phyloP scores from a whole-genome alignment of 1,140 invertebrate species.

The Meloidogyne floridensis region DNA sequence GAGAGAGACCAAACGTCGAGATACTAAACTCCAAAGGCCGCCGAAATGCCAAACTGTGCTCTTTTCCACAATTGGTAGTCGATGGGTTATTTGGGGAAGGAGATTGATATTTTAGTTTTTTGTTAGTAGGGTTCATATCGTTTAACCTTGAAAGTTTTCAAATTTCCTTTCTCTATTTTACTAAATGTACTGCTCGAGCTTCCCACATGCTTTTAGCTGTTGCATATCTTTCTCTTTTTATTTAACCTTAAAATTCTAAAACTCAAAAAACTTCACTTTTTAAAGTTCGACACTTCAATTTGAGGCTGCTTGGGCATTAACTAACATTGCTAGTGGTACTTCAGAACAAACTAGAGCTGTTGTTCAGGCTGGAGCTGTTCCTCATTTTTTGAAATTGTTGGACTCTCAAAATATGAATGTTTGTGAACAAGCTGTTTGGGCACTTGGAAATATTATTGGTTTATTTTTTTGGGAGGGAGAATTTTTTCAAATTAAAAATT shows the following conservation, averaged over 20 bases:
- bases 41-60: no score
- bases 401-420: slow-evolving; percentile 90
- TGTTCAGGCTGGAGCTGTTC: slow-evolving; percentile 87
- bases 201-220: no score
- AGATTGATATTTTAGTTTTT: no score
- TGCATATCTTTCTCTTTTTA: no score
- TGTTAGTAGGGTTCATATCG: no score
- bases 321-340: slow-evolving; percentile 97
- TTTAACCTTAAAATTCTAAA: slow-evolving; percentile 9
- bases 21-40: no score
- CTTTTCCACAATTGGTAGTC: no score
- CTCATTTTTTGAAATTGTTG: slow-evolving; percentile 86
- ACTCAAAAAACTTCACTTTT: slow-evolving; percentile 36
- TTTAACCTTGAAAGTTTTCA: no score
- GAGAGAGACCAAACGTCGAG: no score
- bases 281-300: slow-evolving; percentile 87
- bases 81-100: no score
- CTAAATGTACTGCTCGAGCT: no score
- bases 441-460: slow-evolving; percentile 93
- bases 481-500: slow-evolving; percentile 72
- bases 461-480: slow-evolving; percentile 59
- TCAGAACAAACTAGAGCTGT: slow-evolving; percentile 93
- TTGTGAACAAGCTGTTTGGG: slow-evolving; percentile 98
- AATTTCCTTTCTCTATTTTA: no score
- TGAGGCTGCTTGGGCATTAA: slow-evolving; percentile 97